Percentiles rank a stretch among this genome's conserved stretches.
Conservation (phyloP, 2,113 vertebrate species). For the Charadrius vociferus region DNA sequence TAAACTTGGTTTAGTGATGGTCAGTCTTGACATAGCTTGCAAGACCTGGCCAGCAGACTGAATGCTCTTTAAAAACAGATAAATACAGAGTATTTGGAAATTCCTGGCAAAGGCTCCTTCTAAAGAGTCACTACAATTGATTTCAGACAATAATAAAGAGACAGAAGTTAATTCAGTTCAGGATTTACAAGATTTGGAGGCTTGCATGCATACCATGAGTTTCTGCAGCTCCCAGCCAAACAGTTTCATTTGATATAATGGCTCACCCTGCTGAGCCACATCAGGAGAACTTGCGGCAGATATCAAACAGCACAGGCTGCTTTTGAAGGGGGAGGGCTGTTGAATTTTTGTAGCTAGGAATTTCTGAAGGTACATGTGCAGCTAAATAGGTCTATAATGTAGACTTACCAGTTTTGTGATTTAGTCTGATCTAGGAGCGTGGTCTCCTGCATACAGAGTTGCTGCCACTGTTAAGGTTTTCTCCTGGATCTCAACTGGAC, state of each 20-base stretch:
- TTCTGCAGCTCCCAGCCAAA: constrained; percentile 20
- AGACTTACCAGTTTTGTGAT: neutral
- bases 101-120: neutral
- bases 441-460: neutral
- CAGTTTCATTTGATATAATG: constrained; percentile 57
- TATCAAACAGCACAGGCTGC: neutral
- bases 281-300: constrained; percentile 39
- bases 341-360: neutral
- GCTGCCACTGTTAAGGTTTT: neutral
- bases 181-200: neutral
- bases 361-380: neutral
- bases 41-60: neutral
- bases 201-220: neutral
- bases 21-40: neutral
- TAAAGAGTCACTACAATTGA: neutral
- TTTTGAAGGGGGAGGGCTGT: neutral
- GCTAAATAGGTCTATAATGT: constrained; percentile 35
- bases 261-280: constrained; percentile 25
- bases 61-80: neutral
- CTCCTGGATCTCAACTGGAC: neutral
- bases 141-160: neutral
- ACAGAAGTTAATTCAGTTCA: neutral
- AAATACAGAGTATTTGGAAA: neutral
- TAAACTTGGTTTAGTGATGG: neutral
- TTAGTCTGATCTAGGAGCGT: neutral